Evolutionary conservation across 2,888 invertebrate species (phyloP).

Genomic region (Meteorus colon): DNA sequence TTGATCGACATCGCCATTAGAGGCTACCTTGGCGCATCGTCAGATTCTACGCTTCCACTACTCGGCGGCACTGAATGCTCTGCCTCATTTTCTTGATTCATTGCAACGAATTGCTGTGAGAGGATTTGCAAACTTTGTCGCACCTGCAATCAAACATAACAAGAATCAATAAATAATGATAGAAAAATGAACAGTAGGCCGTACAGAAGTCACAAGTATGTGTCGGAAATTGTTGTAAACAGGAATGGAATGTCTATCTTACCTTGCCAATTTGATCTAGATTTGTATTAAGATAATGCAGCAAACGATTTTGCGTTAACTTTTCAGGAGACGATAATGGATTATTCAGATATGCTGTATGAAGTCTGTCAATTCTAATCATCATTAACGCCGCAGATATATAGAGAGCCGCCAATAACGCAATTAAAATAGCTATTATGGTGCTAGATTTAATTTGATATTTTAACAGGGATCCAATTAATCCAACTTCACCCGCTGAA

Average conservation of each 20-base stretch:
- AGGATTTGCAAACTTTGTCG: constrained; percentile 87
- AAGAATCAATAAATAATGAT: constrained; percentile 23
- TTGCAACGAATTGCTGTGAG: constrained; percentile 76
- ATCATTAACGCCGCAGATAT: constrained; percentile 70
- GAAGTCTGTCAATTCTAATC: constrained; percentile 68
- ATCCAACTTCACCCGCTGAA: constrained; percentile 47
- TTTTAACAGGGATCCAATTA: constrained; percentile 45
- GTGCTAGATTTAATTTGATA: constrained; percentile 60
- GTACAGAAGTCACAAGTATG: not conserved
- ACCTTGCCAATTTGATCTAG: constrained; percentile 88
- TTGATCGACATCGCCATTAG: constrained; percentile 50
- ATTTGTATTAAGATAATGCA: constrained; percentile 80
- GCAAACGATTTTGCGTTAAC: constrained; percentile 66
- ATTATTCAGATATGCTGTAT: constrained; percentile 68
- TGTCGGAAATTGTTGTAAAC: not conserved
- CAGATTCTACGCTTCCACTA: constrained; percentile 59
- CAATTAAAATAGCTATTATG: constrained; percentile 65
- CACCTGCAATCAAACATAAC: constrained; percentile 76
- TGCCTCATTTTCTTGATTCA: constrained; percentile 60
- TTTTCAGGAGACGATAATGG: constrained; percentile 68
- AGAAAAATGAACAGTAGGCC: not conserved
- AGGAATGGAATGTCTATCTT: constrained; percentile 50
- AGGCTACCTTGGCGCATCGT: constrained; percentile 69
- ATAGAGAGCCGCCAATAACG: constrained; percentile 66
- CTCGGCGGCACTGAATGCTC: constrained; percentile 52